Evolutionary conservation across 2,113 vertebrate genomes (phyloP).

Genomic region (Alouatta palliata): DNA sequence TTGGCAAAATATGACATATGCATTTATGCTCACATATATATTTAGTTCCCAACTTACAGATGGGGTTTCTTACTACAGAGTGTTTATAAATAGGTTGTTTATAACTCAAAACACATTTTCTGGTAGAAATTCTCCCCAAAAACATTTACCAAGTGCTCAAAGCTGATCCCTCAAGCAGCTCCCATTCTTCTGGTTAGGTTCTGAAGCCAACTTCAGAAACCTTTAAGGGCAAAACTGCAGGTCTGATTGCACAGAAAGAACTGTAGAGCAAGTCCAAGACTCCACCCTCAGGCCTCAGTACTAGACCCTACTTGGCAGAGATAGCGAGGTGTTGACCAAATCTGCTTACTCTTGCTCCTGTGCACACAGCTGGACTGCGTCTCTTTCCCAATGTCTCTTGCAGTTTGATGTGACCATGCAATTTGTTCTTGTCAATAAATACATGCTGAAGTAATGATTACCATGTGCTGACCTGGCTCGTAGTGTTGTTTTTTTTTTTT

Average conservation of each 20-base stretch:
- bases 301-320: not conserved
- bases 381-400: not conserved
- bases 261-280: not conserved
- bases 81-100: slow-evolving; percentile 55
- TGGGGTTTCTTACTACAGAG: slow-evolving; percentile 25
- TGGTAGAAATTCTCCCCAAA: not conserved
- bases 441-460: not conserved
- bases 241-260: not conserved
- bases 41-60: slow-evolving; percentile 1
- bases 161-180: not conserved
- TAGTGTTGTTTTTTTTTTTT: not conserved
- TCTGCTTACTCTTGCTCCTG: not conserved
- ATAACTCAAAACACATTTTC: slow-evolving; percentile 26
- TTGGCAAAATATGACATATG: not conserved
- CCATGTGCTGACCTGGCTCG: not conserved
- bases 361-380: not conserved
- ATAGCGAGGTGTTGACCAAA: not conserved
- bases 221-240: not conserved
- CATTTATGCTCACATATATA: not conserved
- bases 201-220: not conserved
- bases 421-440: not conserved
- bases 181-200: not conserved
- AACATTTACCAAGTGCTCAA: not conserved
- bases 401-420: not conserved
- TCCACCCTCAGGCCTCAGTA: not conserved